Evolutionary conservation across 2,888 invertebrate species (phyloP), one percentile per base, ranked within the genome.

Genomic region (Piscicola geometra): DNA sequence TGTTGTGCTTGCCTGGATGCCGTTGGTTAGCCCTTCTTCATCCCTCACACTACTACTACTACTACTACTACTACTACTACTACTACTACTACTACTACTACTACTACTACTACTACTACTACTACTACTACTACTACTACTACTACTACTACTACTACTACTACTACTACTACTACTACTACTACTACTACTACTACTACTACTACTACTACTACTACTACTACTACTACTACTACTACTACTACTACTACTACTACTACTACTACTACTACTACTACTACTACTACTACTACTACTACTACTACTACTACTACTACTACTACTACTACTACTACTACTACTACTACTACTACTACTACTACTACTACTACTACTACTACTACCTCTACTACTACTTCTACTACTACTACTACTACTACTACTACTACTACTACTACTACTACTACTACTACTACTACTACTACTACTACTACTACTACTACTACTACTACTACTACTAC

Each of bases 41-140:
- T 47, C 50, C 21, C 21, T 47, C 12, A 15, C 75, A 75, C 75
- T 75, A 75, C 75, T 75, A 73, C 73, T 73, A 73, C 73, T 73
- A 73, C 73, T 73, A 73, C 73, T 73, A 73, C 73, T 73, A 69
- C 71, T 71, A 75, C 75, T 75, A 75, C 75, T 75, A 75, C 75
- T 74, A 75, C 75, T 75, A 75, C 75, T 75, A 75, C 75, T 75
- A 75, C 75, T 75, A 75, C 75, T 75, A 75, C 75, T 75, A 75
- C 75, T 75, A 41, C 64, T 30, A 64, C 64, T 64, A 64, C 64
- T 64, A 64, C 64, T 64, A 64, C 64, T 64, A 64, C 64, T 64
- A 64, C 64, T 68, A 68, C 35, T 70, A 70, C 47, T 41, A n/a
- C 36, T 47, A 41, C 41, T 33, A 36, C 41, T 3, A 70, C 41